phyloP scores from a whole-genome alignment of 1,140 invertebrate species.

The Ridgeia piscesae region DNA sequence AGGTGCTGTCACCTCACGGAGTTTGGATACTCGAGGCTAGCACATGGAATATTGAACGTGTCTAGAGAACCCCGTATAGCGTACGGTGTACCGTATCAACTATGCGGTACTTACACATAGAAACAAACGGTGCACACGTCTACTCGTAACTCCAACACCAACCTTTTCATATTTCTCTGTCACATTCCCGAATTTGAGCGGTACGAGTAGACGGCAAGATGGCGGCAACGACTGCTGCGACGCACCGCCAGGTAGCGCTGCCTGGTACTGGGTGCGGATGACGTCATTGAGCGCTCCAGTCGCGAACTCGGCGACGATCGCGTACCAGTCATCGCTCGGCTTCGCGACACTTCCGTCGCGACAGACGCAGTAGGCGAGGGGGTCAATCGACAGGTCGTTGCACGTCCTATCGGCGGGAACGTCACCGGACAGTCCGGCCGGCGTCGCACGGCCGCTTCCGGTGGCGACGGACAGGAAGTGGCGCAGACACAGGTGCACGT shows the following conservation, averaged over 20 bases:
- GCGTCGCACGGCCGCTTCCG: neutral
- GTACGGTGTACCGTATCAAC: too few relatives aligned
- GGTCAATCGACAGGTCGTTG: conserved; percentile 41
- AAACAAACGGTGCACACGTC: too few relatives aligned
- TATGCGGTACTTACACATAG: too few relatives aligned
- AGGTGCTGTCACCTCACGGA: too few relatives aligned
- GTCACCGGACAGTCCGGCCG: conserved; percentile 39
- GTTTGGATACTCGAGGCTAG: too few relatives aligned
- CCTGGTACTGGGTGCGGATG: conserved; percentile 39
- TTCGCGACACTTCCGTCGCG: conserved; percentile 41
- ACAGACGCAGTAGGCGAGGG: conserved; percentile 53
- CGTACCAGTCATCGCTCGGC: conserved; percentile 32
- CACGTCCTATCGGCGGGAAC: conserved; percentile 42
- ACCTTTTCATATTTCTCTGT: conserved; percentile 29
- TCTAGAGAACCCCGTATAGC: too few relatives aligned
- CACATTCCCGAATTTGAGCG: conserved; percentile 34
- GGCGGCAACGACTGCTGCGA: conserved; percentile 30
- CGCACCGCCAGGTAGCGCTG: neutral
- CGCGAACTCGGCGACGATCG: conserved; percentile 46
- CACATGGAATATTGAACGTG: too few relatives aligned
- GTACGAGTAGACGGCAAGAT: conserved; percentile 33
- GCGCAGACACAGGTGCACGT: conserved; percentile 41
- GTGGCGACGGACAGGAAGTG: conserved; percentile 24
- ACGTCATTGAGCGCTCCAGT: conserved; percentile 46
- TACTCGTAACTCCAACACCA: conserved; percentile 16